phyloP scores from a whole-genome alignment of 2,888 invertebrate species.

The Apamea epomidion region DNA sequence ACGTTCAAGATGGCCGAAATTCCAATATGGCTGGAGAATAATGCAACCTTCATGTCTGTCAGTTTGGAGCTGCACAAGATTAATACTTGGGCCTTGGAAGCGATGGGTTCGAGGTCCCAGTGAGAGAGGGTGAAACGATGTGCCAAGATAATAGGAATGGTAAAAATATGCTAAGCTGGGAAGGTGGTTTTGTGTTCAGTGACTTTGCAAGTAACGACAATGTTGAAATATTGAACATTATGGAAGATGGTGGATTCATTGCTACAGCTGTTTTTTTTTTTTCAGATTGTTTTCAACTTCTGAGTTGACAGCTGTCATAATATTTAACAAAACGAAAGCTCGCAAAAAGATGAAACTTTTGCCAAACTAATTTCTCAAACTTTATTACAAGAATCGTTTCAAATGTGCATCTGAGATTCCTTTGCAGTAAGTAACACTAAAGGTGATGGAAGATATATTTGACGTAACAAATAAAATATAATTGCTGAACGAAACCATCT shows the following conservation, averaged over 20 bases:
- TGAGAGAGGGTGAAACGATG: slow-evolving; percentile 44
- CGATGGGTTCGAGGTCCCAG: slow-evolving; percentile 53
- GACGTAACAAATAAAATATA: neutral
- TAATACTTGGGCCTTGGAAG: slow-evolving; percentile 69
- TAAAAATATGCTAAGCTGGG: slow-evolving; percentile 36
- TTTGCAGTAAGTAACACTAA: neutral
- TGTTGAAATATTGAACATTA: slow-evolving; percentile 12
- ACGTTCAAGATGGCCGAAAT: slow-evolving; percentile 56
- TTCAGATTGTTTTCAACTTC: neutral
- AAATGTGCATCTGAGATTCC: neutral
- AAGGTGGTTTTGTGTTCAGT: slow-evolving; percentile 21
- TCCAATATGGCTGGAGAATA: slow-evolving; percentile 66
- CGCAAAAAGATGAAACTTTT: neutral
- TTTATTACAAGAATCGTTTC: neutral
- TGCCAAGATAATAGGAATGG: slow-evolving; percentile 19
- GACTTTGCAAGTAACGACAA: slow-evolving; percentile 6
- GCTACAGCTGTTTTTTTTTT: neutral
- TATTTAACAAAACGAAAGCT: neutral
- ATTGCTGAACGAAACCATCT: slow-evolving; percentile 22
- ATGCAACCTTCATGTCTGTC: slow-evolving; percentile 75
- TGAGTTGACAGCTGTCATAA: slow-evolving; percentile 25
- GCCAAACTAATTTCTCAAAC: neutral
- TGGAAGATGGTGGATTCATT: neutral
- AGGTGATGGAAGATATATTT: neutral
- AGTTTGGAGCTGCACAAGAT: slow-evolving; percentile 72